Evolutionary conservation across 2,888 invertebrate genomes (phyloP), one percentile per base, ranked within the genome.

Genomic region (Petrophora chlorosata): DNA sequence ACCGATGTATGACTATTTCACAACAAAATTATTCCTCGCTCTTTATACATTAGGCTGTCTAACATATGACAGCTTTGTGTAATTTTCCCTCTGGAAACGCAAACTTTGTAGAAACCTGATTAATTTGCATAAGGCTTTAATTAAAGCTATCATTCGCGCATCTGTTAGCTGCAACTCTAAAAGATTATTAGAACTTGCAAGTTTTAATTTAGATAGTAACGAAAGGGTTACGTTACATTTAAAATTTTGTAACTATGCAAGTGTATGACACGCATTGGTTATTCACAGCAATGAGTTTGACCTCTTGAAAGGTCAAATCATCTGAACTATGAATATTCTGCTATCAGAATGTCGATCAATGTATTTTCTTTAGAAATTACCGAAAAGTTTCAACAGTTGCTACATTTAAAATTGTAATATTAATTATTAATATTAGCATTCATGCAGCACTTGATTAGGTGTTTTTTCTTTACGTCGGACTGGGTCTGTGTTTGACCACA

Each of bases 1-100:
- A 55, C 44, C 42, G 17, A 39, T 55, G 59, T 45, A 48, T 32
- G 47, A 40, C 48, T 61, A 66, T 83, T 82, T 76, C 77, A 70
- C 71, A 84, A 81, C 61, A 40, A 58, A 55, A 61, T 53, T 46
- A 52, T 29, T 48, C 15, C 59, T 61, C 56, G 60, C 65, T 54
- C 65, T 71, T 65, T 67, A 61, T 66, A 59, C 59, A 61, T 65
- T 53, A 55, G 53, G 17, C 30, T 55, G 62, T 59, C 67, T 56
- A 66, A 49, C 50, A 33, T 44, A 42, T 64, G 64, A 62, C 61
- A 60, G 57, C 53, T 65, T 59, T 63, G 58, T 64, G 60, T 53
- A 66, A 65, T 61, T 51, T 61, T 52, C 53, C 25, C 36, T 30
- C 41, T 44, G 36, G 29, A 19, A 19, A 35, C 15, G 23, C 17